Evolutionary conservation across 2,888 invertebrate species (phyloP), one percentile per base, ranked within the genome.

Genomic region (Spodoptera littoralis): DNA sequence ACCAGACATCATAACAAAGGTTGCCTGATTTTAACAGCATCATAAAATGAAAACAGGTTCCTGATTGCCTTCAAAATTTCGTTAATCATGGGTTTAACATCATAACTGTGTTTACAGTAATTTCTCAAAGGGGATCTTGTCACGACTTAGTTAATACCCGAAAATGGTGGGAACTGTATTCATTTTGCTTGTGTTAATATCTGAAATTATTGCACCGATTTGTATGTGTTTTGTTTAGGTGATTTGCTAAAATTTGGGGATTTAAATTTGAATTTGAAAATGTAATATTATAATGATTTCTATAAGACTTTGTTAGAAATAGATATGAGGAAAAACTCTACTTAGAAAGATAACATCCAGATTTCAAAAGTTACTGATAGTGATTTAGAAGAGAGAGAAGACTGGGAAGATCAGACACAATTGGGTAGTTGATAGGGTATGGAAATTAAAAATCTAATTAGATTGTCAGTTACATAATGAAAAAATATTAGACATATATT

Each of bases 41-140:
- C 70, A 51, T 69, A 55, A 65, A 66, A 36, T 36, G 6, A 60
- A 62, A 72, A 82, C 86, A 69, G 80, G 88, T 86, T 87, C 77
- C 71, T 79, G 84, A 83, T 84, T 83, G 83, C 76, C 73, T 80
- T 73, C 79, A 73, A 73, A 77, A 67, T 63, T 54, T 63, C 58
- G 56, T 67, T 82, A 83, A 84, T 81, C 76, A 76, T 61, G 64
- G 78, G 72, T 76, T 73, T 73, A 73, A 70, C 65, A 60, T 78
- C 61, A 70, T 80, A 75, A 80, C 79, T 59, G 76, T 69, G 69
- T 79, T 81, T 79, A 79, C 69, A 63, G 56, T 70, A 72, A 81
- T 79, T 81, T 79, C 77, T 79, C 81, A 76, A 69, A 60, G 65
- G 70, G 74, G 74, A 77, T 77, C 80, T 76, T 81, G 81, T 81